phyloP scores from a whole-genome alignment of 2,797 vertebrate genomes.

The Aythya fuligula region DNA sequence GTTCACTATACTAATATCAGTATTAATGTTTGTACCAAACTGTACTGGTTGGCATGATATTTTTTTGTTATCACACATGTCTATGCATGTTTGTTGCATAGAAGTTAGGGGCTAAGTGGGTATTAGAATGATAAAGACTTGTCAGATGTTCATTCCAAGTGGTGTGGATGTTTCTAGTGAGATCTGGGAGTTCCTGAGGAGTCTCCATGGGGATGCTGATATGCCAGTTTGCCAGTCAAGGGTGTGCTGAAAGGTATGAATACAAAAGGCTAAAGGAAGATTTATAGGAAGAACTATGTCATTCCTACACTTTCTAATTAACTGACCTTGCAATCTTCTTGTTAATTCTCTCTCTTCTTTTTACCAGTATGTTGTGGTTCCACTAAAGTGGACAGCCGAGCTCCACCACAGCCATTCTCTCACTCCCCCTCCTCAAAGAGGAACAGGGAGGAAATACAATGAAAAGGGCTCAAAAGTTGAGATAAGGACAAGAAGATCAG shows the following conservation, averaged over 20 bases:
- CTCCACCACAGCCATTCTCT: too few relatives aligned
- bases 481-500: too few relatives aligned
- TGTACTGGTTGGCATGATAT: background rate
- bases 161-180: background rate
- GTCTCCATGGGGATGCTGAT: background rate
- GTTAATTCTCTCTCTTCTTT: background rate
- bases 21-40: background rate
- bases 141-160: background rate
- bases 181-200: background rate
- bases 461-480: too few relatives aligned
- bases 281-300: background rate
- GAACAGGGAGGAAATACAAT: too few relatives aligned
- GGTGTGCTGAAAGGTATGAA: background rate
- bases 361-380: too few relatives aligned
- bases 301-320: background rate
- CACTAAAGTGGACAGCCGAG: too few relatives aligned
- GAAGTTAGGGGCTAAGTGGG: fast-evolving
- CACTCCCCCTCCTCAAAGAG: too few relatives aligned
- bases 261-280: background rate
- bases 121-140: background rate
- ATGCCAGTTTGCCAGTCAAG: background rate
- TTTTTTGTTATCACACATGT: background rate
- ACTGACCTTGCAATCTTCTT: background rate
- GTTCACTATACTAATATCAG: background rate
- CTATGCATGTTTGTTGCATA: background rate